Conservation (phyloP, 2,113 vertebrate species). For the Vombatus ursinus region DNA sequence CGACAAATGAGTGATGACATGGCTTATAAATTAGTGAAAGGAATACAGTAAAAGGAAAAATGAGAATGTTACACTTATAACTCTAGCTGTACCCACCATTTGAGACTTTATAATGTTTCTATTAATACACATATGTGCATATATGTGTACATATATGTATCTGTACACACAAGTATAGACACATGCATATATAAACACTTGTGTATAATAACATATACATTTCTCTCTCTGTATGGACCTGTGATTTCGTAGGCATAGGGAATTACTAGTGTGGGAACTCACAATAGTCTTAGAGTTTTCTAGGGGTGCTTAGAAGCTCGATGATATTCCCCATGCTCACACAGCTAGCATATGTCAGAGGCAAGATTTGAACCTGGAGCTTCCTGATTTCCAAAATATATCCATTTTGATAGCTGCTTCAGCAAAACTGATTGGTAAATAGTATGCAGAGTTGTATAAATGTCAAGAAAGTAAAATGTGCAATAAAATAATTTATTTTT, state of each 20-base stretch:
- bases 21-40: conserved; percentile 21
- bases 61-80: not conserved
- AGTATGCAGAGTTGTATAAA: not conserved
- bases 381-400: not conserved
- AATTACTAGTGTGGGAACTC: not conserved
- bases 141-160: not conserved
- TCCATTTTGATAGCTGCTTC: not conserved
- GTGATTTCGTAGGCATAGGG: not conserved
- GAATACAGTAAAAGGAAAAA: not conserved
- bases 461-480: conserved; percentile 27
- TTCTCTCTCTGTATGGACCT: not conserved
- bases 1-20: conserved; percentile 43
- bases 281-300: not conserved
- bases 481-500: conserved; percentile 37
- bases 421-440: not conserved
- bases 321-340: not conserved
- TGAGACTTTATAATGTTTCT: not conserved
- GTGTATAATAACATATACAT: not conserved
- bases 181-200: not conserved
- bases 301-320: not conserved
- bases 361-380: not conserved
- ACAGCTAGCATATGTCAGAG: not conserved
- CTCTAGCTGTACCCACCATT: not conserved
- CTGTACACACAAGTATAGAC: not conserved
- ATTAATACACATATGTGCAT: not conserved